Percentiles rank a stretch among this genome's conserved stretches.
These are phyloP conservation scores for Anastrepha obliqua DNA, from an alignment of 1,140 invertebrate genomes.

Conservation along the genomic window DNA sequence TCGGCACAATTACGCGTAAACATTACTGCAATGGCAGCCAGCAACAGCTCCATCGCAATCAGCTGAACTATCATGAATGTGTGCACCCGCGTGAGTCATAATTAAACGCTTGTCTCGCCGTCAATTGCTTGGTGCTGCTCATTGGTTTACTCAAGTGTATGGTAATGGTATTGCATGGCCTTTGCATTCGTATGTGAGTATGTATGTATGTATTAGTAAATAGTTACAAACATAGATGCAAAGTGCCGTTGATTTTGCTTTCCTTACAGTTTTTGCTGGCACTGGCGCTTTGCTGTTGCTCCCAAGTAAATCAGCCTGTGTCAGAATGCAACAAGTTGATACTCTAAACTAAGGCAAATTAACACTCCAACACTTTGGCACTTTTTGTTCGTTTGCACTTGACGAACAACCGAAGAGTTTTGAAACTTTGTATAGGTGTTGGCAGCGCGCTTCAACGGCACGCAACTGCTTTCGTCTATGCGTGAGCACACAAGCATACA, in stretches of 20 bases:
- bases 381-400: constrained; percentile 17
- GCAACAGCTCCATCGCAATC: neutral
- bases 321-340: neutral
- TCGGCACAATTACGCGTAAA: constrained; percentile 10
- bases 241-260: too few species aligned
- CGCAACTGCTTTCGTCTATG: neutral
- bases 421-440: constrained; percentile 35
- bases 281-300: neutral
- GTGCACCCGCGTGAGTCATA: constrained; percentile 32
- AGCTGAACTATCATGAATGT: neutral
- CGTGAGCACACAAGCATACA: neutral
- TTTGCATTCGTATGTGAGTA: neutral
- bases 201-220: neutral
- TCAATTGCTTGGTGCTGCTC: constrained; percentile 42
- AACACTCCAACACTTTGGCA: constrained; percentile 8
- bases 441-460: constrained; percentile 20
- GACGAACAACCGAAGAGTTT: constrained; percentile 1
- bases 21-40: neutral
- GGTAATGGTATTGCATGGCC: neutral
- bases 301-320: neutral
- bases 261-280: neutral
- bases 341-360: neutral
- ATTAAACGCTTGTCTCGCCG: constrained; percentile 44
- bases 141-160: neutral
- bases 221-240: neutral